Conservation (phyloP, 2,888 invertebrate species). For the Microctonus aethiopoides region DNA sequence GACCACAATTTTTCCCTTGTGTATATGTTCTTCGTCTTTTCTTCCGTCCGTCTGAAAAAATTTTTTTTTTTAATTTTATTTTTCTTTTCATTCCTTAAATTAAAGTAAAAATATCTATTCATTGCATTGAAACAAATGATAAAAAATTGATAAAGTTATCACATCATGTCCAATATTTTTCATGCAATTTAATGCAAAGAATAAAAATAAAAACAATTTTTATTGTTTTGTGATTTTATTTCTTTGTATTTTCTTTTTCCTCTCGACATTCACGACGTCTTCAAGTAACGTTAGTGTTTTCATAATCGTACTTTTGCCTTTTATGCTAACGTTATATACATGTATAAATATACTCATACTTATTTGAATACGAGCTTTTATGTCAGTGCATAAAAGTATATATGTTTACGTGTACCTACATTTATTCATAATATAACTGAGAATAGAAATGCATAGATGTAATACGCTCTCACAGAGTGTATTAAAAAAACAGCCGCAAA, state of each 20-base stretch:
- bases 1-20: too few species aligned
- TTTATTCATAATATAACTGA: slow-evolving; percentile 11
- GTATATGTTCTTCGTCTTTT: not conserved
- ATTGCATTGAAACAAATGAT: too few species aligned
- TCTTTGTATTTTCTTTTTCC: not conserved
- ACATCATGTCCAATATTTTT: not conserved
- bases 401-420: not conserved
- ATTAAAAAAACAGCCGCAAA: slow-evolving; percentile 19
- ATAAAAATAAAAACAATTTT: not conserved
- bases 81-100: too few species aligned
- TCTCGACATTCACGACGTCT: not conserved
- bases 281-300: not conserved
- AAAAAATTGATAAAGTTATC: too few species aligned
- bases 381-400: not conserved
- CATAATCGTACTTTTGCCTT: not conserved
- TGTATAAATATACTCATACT: not conserved
- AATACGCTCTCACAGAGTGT: slow-evolving; percentile 8
- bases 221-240: not conserved
- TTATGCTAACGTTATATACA: too few species aligned
- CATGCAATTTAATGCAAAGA: not conserved
- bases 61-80: not conserved
- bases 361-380: not conserved
- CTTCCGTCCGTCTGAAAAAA: not conserved
- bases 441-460: not conserved
- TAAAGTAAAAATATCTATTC: too few species aligned